Percentiles rank a stretch among this genome's conserved stretches.
These are phyloP conservation scores for Zoanthus sociatus DNA, from an alignment of 92 coral and sea anemone species.

Conservation along the genomic window DNA sequence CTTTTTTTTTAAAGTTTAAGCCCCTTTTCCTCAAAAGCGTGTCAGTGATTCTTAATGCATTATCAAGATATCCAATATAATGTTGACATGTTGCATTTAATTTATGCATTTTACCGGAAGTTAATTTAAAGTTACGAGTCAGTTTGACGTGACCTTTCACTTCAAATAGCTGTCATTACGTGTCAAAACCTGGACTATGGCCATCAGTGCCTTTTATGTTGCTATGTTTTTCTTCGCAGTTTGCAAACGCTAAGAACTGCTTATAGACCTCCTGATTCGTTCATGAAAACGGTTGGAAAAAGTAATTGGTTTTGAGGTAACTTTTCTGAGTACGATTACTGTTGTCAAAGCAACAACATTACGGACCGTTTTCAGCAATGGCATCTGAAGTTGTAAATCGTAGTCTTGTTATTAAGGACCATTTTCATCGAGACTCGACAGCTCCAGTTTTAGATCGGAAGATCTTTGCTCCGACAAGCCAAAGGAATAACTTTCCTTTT, in stretches of 20 bases:
- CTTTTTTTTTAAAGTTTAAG: neutral
- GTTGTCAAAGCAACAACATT: neutral
- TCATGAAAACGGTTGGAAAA: neutral
- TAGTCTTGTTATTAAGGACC: neutral
- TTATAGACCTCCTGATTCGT: neutral
- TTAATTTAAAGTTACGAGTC: neutral
- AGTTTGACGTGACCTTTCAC: neutral
- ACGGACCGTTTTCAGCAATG: conserved; percentile 3
- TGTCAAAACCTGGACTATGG: neutral
- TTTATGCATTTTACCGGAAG: conserved; percentile 20
- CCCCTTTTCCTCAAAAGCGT: neutral
- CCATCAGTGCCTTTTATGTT: neutral
- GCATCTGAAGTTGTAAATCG: conserved; percentile 7
- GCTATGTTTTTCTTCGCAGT: neutral
- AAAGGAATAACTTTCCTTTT: neutral
- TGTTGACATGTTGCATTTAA: neutral
- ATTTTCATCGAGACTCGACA: neutral
- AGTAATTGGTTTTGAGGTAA: neutral
- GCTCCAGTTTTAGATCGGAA: neutral
- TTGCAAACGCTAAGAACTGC: neutral
- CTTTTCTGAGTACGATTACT: neutral
- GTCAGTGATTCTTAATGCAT: neutral
- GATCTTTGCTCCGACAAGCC: neutral
- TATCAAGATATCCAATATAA: neutral
- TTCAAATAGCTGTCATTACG: neutral